A percentile compares a stretch with the other conserved stretches of the same genome.
These are phyloP conservation scores for Agrilus biguttatus DNA, from an alignment of 2,888 invertebrate species.

Conservation along the genomic window DNA sequence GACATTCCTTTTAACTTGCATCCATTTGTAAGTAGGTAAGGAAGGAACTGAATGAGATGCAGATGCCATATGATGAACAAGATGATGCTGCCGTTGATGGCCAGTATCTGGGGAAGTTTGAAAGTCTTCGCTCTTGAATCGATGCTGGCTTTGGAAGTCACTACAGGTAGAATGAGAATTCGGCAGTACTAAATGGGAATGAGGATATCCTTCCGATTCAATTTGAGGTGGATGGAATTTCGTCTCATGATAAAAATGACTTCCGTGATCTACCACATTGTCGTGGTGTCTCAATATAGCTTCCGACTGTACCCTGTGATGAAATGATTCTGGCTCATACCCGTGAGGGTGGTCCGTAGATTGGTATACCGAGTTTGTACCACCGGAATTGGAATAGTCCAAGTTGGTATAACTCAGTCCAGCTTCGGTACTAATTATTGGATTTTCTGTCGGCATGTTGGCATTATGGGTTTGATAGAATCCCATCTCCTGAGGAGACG, in stretches of 20 bases:
- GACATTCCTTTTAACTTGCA: conserved; percentile 95
- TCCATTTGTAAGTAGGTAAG: conserved; percentile 94
- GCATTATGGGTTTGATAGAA: conserved; percentile 32
- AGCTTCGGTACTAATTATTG: conserved; percentile 69
- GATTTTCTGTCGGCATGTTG: conserved; percentile 31
- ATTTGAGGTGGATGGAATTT: conserved; percentile 30
- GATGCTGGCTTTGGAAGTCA: conserved; percentile 43
- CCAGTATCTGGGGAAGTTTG: conserved; percentile 13
- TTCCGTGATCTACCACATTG: conserved; percentile 37
- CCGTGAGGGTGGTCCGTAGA: conserved; percentile 19
- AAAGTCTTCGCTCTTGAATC: conserved; percentile 45
- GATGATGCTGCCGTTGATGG: conserved; percentile 28
- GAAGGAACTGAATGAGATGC: conserved; percentile 37
- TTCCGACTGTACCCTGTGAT: conserved; percentile 18
- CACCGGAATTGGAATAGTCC: conserved; percentile 50
- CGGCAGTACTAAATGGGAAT: conserved; percentile 24
- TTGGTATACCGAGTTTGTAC: conserved; percentile 19
- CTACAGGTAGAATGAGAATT: conserved; percentile 36
- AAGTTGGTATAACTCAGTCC: conserved; percentile 82
- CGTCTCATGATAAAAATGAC: conserved; percentile 35
- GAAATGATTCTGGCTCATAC: conserved; percentile 17
- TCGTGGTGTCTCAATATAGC: conserved; percentile 37
- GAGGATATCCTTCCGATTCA: conserved; percentile 27
- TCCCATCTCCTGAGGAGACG: conserved; percentile 30
- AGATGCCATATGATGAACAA: conserved; percentile 20